These are phyloP conservation scores for Rhabdornis inornatus DNA, from an alignment of 2,113 vertebrate genomes.

Conservation along the genomic window DNA sequence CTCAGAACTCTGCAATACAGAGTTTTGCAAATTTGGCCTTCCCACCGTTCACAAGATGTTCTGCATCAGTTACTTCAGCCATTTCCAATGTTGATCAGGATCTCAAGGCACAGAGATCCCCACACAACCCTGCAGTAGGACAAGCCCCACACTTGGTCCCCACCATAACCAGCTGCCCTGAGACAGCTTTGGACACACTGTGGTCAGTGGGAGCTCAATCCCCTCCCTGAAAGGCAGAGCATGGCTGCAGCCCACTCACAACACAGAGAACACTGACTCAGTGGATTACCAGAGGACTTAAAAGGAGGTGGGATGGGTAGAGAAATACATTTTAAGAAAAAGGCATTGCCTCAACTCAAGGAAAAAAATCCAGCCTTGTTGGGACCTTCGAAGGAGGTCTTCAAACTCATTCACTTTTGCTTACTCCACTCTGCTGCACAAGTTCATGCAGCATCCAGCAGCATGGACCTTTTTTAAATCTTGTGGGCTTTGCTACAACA, in stretches of 20 bases:
- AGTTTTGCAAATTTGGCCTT: neutral
- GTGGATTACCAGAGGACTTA: neutral
- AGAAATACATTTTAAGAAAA: neutral
- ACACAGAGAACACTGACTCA: fast-evolving
- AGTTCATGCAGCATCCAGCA: neutral
- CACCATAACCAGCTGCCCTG: fast-evolving
- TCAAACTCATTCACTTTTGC: neutral
- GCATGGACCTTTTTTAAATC: neutral
- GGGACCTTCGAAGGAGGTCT: neutral
- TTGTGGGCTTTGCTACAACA: neutral
- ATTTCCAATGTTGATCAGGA: neutral
- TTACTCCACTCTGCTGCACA: neutral
- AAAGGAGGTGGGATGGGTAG: neutral
- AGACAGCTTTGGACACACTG: fast-evolving
- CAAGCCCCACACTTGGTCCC: fast-evolving
- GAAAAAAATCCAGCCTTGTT: neutral
- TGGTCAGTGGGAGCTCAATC: fast-evolving
- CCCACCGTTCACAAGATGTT: neutral
- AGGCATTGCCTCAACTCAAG: neutral
- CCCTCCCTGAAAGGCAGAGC: neutral
- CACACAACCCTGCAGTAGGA: fast-evolving
- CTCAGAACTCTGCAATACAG: neutral
- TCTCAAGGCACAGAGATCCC: neutral
- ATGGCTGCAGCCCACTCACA: neutral
- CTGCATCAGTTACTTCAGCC: neutral